Evolutionary conservation across 1,140 invertebrate species (phyloP), one percentile per base, ranked within the genome.

Genomic region (Andricus grossulariae): DNA sequence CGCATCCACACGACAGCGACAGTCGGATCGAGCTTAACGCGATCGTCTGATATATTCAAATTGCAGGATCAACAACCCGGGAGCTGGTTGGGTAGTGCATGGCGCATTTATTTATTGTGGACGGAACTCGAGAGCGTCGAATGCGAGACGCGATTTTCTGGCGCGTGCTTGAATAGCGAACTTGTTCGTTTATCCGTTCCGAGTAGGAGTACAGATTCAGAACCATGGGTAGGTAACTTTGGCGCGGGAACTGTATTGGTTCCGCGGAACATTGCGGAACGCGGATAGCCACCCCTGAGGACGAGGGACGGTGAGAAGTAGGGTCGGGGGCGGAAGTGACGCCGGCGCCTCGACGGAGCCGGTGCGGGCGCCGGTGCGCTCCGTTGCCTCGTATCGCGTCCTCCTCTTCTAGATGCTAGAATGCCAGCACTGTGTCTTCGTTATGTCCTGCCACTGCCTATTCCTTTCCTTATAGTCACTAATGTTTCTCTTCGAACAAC

Each of bases 271-370:
- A 73, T 80, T 74, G 74, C 80, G 79, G 77, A 75, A 79, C 78
- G 74, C 72, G 76, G 82, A 82, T 79, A 45, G 39, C 78, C 78
- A 81, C 75, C 57, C 60, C 55, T 78, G 80, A 25, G 74, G 79
- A 60, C 71, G 72, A 60, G 76, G 79, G 79, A 55, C 18, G 82
- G 71, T 73, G 80, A 80, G 82, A 73, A 73, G 78, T 80, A 84
- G 82, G 76, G 83, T 80, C 77, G 83, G 83, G 84, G 83, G 86
- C 90, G 90, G 90, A 91, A 91, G 90, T 89, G 88, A 91, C 87
- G 90, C 88, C 89, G 90, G 90, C 90, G 90, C 90, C 90, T 90
- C 89, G 88, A 85, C 89, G 90, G 90, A 91, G 90, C 90, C 90
- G 86, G 75, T 73, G 75, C 85, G 90, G 90, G 89, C 90, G 90